Base-by-base conservation (phyloP, 2,113 vertebrate species). In the Serinus canaria region DNA sequence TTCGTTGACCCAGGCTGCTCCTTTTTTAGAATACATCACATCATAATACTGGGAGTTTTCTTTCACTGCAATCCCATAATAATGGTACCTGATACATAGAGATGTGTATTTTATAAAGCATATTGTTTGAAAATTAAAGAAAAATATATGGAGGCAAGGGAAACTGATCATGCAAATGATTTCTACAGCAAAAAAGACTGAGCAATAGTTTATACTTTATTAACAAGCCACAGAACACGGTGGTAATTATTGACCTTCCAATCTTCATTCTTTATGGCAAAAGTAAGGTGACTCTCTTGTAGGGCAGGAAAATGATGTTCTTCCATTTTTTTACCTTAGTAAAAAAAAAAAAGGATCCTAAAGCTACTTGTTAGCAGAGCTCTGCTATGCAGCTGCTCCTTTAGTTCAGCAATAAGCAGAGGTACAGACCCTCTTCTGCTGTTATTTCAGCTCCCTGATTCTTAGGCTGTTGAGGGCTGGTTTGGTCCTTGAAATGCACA, bases 11-110 rank as follows among this genome's bases (percentile, higher is more conserved):
- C 99, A 99, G 53, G 99, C 99, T 15, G 99, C 99, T 93, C 99
- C 99, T 97, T 99, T 99, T 97, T 99, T 99, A 95, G 99, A 99
- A 97, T 99, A 99, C 99, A 99, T 99, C 98, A 99, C 99, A 66
- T 99, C 99, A 58, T 99, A 99, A 97, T 99, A 99, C 92, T 99
- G 99, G 53, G 99, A 99, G 92, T 98, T 99, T 95, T 99, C 99
- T 97, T 99, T 99, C 95, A 99, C 99, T 1, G 99, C 99, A 53
- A 99, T 99, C 93, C 99, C 99, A 19, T 99, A 99, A 97, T 99
- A 99, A 96, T 99, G 99, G 97, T 99, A 99, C 98, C 99, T 99
- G 98, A 96, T 69, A 91, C 44, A 17, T 5, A 84, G 37, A 96
- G 62, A 96, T 41, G 80, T 8, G 30, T 62, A 69, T 76, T 96